phyloP scores from a whole-genome alignment of 2,113 vertebrate genomes.

The Vicugna pacos region DNA sequence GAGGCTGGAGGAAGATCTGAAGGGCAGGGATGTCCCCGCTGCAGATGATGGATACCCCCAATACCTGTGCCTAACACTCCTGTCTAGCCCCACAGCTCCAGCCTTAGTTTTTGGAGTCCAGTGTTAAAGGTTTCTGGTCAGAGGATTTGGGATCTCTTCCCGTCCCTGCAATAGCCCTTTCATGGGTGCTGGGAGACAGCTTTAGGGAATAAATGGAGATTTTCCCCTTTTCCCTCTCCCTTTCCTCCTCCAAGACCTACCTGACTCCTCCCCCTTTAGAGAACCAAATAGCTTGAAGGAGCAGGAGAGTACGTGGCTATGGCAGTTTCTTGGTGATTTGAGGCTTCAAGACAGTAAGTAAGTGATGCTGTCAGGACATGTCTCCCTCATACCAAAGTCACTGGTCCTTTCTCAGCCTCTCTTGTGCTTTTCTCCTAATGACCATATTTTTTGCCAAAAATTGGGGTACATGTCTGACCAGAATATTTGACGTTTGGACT shows the following conservation, averaged over 20 bases:
- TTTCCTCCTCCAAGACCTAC: neutral
- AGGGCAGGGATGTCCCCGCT: neutral
- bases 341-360: slow-evolving; percentile 38
- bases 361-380: neutral
- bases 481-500: slow-evolving; percentile 29
- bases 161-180: neutral
- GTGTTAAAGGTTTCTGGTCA: slow-evolving; percentile 35
- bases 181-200: slow-evolving; percentile 15
- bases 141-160: neutral
- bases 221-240: neutral
- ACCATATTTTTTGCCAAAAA: slow-evolving; percentile 72
- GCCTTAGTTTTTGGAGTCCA: slow-evolving; percentile 36
- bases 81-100: neutral
- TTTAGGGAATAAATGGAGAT: slow-evolving; percentile 23
- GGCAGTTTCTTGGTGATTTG: slow-evolving; percentile 41
- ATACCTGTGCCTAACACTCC: slow-evolving; percentile 51
- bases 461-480: slow-evolving; percentile 33
- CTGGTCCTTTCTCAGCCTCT: slow-evolving; percentile 55
- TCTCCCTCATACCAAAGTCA: slow-evolving; percentile 75
- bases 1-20: neutral
- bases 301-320: neutral
- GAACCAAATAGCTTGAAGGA: slow-evolving; percentile 70
- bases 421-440: slow-evolving; percentile 17
- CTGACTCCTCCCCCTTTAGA: neutral
- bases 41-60: neutral